A percentile compares a stretch with the other conserved stretches of the same genome.
Evolutionary conservation across 2,888 invertebrate species (phyloP).

Genomic region (Drosophila rubida): DNA sequence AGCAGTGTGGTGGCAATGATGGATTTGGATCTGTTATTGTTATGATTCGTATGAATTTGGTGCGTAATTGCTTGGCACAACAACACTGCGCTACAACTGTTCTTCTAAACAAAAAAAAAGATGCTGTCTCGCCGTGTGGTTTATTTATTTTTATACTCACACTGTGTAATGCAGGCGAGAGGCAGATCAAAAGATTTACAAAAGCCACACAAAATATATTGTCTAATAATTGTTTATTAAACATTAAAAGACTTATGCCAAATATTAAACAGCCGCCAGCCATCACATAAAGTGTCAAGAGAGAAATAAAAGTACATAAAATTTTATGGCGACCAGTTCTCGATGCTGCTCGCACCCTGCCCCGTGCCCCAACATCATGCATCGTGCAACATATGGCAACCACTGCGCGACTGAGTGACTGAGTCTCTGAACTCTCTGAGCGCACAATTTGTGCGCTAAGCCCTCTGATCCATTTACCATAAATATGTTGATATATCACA

Average conservation of each 20-base stretch:
- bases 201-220: conserved; percentile 47
- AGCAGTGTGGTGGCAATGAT: conserved; percentile 38
- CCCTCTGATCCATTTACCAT: conserved; percentile 78
- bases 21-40: conserved; percentile 72
- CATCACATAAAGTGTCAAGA: conserved; percentile 49
- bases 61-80: conserved; percentile 65
- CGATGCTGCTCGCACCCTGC: conserved; percentile 4
- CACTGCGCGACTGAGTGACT: no score
- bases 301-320: conserved; percentile 57
- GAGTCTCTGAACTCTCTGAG: neutral
- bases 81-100: conserved; percentile 14
- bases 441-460: conserved; percentile 52
- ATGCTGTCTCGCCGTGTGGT: conserved; percentile 23
- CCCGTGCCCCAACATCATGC: conserved; percentile 12
- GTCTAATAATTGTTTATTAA: conserved; percentile 80
- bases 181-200: conserved; percentile 63
- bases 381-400: conserved; percentile 63
- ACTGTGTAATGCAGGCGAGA: conserved; percentile 20
- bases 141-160: conserved; percentile 61
- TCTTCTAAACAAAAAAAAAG: conserved; percentile 41
- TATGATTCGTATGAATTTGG: conserved; percentile 75
- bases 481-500: conserved; percentile 81
- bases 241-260: conserved; percentile 70
- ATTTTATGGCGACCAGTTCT: conserved; percentile 51
- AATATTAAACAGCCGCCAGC: conserved; percentile 70